Percentiles rank a stretch among this genome's conserved stretches.
These are phyloP conservation scores for Asbolus verrucosus DNA, from an alignment of 1,140 invertebrate genomes.

Conservation along the genomic window DNA sequence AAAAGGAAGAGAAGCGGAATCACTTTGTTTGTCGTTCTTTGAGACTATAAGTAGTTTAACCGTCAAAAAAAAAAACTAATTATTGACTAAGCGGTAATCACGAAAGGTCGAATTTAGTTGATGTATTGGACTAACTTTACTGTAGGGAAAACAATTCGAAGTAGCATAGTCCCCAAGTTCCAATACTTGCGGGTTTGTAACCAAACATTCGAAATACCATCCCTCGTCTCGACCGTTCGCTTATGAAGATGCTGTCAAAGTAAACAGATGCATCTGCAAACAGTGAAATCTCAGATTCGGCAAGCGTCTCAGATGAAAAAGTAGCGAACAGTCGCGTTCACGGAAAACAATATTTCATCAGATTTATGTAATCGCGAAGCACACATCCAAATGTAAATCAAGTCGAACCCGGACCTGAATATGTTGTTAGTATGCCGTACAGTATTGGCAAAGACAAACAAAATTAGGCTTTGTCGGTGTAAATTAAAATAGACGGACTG, in stretches of 20 bases:
- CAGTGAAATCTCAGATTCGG: slow-evolving; percentile 40
- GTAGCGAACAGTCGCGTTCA: slow-evolving; percentile 37
- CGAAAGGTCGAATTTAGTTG: no score
- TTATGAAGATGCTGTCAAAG: slow-evolving; percentile 36
- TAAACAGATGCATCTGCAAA: slow-evolving; percentile 44
- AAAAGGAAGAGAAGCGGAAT: no score
- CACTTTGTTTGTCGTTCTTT: no score
- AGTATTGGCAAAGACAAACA: slow-evolving; percentile 15
- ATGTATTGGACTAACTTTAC: not conserved
- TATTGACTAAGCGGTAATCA: no score
- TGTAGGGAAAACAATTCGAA: not conserved
- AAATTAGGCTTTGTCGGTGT: slow-evolving; percentile 19
- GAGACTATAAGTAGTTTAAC: no score
- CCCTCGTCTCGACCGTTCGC: slow-evolving; percentile 23
- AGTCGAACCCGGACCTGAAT: not conserved
- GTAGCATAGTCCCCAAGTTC: slow-evolving; percentile 17
- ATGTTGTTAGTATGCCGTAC: slow-evolving; percentile 9
- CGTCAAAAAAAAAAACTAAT: no score
- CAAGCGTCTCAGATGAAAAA: slow-evolving; percentile 26
- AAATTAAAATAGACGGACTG: slow-evolving; percentile 7
- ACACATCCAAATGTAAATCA: slow-evolving; percentile 56
- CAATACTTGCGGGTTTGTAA: slow-evolving; percentile 23
- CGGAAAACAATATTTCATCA: slow-evolving; percentile 54
- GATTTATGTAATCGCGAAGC: slow-evolving; percentile 55
- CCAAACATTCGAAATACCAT: slow-evolving; percentile 26